A percentile compares a stretch with the other conserved stretches of the same genome.
Conservation (phyloP, 1,140 invertebrate genomes). For the Nymphalis io region DNA sequence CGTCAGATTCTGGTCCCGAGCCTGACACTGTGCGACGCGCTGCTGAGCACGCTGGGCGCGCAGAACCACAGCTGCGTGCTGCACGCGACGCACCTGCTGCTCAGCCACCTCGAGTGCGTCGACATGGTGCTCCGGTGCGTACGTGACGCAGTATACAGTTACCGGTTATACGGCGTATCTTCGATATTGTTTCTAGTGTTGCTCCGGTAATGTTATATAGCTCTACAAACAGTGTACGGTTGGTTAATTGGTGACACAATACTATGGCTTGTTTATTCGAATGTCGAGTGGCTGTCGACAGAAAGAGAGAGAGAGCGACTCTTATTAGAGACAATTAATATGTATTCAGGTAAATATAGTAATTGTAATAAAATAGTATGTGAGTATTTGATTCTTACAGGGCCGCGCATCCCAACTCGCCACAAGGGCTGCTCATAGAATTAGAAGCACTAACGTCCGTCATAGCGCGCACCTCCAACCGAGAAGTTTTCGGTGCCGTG, state of each 20-base stretch:
- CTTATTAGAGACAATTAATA: too few relatives aligned
- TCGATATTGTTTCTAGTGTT: too few relatives aligned
- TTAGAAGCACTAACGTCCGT: constrained; percentile 88
- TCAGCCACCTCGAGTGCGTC: constrained; percentile 90
- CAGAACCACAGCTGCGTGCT: constrained; percentile 90
- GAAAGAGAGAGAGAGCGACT: too few relatives aligned
- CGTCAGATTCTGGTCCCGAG: constrained; percentile 91
- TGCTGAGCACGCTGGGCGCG: constrained; percentile 90
- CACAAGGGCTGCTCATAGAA: constrained; percentile 84
- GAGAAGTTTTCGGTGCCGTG: constrained; percentile 59
- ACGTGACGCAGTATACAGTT: too few relatives aligned
- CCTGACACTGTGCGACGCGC: constrained; percentile 88
- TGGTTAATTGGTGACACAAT: too few relatives aligned
- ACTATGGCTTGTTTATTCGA: too few relatives aligned
- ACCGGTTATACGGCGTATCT: too few relatives aligned
- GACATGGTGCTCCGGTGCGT: constrained; percentile 85
- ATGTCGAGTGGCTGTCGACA: too few relatives aligned
- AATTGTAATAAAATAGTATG: too few relatives aligned
- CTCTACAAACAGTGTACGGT: too few relatives aligned
- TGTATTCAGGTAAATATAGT: too few relatives aligned
- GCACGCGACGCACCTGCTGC: constrained; percentile 89
- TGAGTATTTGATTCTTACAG: constrained; percentile 40
- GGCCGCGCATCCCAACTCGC: constrained; percentile 84
- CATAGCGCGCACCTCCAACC: constrained; percentile 87
- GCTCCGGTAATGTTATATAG: too few relatives aligned